These are phyloP conservation scores for Nasonovia ribisnigri DNA, from an alignment of 2,888 invertebrate species.

Conservation along the genomic window DNA sequence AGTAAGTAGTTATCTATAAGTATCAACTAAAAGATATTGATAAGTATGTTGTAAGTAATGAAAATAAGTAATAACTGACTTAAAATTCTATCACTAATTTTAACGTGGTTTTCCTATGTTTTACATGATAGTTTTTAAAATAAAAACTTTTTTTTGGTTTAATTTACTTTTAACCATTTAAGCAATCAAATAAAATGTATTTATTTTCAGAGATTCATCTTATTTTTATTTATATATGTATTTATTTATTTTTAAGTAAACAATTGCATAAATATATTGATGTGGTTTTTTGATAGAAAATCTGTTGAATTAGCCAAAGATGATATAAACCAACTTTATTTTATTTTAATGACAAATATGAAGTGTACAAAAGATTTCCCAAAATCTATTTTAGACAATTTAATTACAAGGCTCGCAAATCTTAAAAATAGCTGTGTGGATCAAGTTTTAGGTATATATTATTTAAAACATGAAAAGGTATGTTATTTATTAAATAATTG, in stretches of 20 bases:
- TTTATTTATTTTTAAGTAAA: background rate
- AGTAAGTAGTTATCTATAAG: slow-evolving; percentile 33
- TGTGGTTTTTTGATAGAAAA: slow-evolving; percentile 12
- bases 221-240: background rate
- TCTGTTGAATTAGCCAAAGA: slow-evolving; percentile 23
- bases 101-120: background rate
- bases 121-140: background rate
- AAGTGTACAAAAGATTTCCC: background rate
- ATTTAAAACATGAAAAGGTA: slow-evolving; percentile 23
- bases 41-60: background rate
- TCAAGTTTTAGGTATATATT: slow-evolving; percentile 28
- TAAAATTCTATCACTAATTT: background rate
- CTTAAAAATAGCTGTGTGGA: background rate
- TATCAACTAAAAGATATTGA: background rate
- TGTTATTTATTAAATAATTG: background rate
- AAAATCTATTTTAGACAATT: background rate
- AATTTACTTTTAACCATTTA: background rate
- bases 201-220: background rate
- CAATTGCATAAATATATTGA: background rate
- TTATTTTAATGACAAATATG: background rate
- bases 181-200: background rate
- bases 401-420: background rate
- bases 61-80: background rate
- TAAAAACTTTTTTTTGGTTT: too few species aligned
- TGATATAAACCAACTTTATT: background rate